phyloP scores from a whole-genome alignment of 2,797 vertebrate genomes.

The Moxostoma hubbsi region DNA sequence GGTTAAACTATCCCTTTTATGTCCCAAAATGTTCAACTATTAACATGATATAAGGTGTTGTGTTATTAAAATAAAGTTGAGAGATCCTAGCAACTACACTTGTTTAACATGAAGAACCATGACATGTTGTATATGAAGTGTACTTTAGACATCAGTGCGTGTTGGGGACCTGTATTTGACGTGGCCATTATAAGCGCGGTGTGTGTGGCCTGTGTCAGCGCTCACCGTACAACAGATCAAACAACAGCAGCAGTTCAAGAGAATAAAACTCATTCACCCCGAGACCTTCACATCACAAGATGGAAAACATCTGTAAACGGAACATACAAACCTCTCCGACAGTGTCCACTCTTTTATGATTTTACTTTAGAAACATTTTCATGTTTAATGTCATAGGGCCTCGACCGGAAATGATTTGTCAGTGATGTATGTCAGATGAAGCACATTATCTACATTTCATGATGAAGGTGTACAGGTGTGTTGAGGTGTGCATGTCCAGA shows the following conservation, averaged over 20 bases:
- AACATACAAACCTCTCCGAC: too few relatives aligned
- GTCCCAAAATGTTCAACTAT: too few relatives aligned
- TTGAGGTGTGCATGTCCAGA: neutral
- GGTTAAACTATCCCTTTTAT: too few relatives aligned
- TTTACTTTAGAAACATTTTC: neutral
- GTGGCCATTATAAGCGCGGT: constrained; percentile 42
- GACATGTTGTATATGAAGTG: too few relatives aligned
- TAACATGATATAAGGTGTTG: constrained; percentile 10
- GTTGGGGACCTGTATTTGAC: too few relatives aligned
- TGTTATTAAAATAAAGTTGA: constrained; percentile 66
- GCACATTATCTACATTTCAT: neutral
- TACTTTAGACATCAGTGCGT: too few relatives aligned
- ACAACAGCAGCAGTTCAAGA: constrained; percentile 75
- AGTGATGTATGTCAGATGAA: neutral
- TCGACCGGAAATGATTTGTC: neutral
- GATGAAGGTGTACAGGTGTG: neutral
- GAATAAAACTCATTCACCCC: constrained; percentile 68
- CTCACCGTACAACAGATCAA: constrained; percentile 78
- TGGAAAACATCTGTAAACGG: too few relatives aligned
- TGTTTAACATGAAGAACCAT: too few relatives aligned
- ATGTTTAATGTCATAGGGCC: neutral
- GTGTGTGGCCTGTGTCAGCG: constrained; percentile 79
- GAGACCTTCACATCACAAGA: constrained; percentile 38
- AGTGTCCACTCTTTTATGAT: neutral
- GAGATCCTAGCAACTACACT: neutral